phyloP scores from a whole-genome alignment of 2,113 vertebrate genomes.

The Epinephelus moara region DNA sequence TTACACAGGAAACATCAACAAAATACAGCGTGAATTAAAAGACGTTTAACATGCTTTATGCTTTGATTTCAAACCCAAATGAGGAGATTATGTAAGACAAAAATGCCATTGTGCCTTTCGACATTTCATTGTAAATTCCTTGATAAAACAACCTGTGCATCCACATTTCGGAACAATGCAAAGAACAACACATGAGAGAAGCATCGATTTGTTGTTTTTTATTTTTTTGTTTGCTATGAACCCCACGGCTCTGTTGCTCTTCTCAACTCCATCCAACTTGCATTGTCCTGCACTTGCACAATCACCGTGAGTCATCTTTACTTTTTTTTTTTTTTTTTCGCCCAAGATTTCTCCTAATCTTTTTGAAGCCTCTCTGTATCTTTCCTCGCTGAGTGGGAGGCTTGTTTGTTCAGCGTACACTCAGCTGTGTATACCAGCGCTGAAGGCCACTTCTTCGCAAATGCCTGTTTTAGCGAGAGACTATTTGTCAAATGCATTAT shows the following conservation, averaged over 20 bases:
- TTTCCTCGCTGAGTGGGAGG: conserved; percentile 84
- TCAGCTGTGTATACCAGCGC: conserved; percentile 82
- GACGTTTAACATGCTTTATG: not conserved
- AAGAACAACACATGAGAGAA: conserved; percentile 59
- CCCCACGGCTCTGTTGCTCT: conserved; percentile 72
- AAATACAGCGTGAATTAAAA: conserved; percentile 8
- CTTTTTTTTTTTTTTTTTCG: conserved; percentile 54
- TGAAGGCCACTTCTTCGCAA: conserved; percentile 86
- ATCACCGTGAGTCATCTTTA: conserved; percentile 82
- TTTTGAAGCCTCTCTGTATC: conserved; percentile 81
- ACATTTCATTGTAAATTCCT: conserved; percentile 29
- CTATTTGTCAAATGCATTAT: conserved; percentile 88
- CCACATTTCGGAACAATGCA: conserved; percentile 62
- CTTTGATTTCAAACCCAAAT: conserved; percentile 21
- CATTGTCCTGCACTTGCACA: conserved; percentile 78
- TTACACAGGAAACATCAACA: conserved; percentile 4
- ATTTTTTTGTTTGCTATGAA: conserved; percentile 7
- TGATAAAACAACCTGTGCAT: conserved; percentile 31
- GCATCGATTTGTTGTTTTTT: conserved; percentile 68
- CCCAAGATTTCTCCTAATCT: conserved; percentile 82
- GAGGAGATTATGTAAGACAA: conserved; percentile 11
- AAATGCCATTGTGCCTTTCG: conserved; percentile 6
- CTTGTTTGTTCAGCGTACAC: conserved; percentile 85
- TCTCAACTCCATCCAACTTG: conserved; percentile 72
- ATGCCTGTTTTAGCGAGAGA: conserved; percentile 85